phyloP scores from a whole-genome alignment of 1,140 invertebrate species.

The Drosophila paulistorum region DNA sequence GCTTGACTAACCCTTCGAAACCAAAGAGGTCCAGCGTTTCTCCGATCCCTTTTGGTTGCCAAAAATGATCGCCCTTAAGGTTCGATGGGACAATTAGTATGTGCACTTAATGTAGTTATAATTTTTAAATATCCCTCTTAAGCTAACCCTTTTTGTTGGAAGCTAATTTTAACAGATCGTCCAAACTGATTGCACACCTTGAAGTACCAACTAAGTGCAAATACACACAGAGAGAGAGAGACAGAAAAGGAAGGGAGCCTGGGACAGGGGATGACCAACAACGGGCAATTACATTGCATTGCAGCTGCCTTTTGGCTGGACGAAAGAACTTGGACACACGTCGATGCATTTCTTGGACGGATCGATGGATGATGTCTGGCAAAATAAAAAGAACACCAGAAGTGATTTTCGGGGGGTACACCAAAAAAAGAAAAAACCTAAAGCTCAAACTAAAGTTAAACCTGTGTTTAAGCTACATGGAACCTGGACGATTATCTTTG shows the following conservation, averaged over 20 bases:
- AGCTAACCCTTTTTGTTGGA: slow-evolving; percentile 24
- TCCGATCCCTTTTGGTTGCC: slow-evolving; percentile 10
- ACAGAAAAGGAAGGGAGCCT: not conserved
- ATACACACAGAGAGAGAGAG: slow-evolving; percentile 33
- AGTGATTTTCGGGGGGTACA: slow-evolving; percentile 64
- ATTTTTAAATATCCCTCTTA: slow-evolving; percentile 34
- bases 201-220: slow-evolving; percentile 37
- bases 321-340: slow-evolving; percentile 2
- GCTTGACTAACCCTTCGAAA: not conserved
- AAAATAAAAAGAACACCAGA: slow-evolving; percentile 58
- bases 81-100: slow-evolving; percentile 41
- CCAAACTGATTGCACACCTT: slow-evolving; percentile 62
- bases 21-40: no score
- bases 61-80: slow-evolving; percentile 43
- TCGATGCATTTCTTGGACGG: not conserved
- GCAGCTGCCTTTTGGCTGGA: slow-evolving; percentile 53
- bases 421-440: slow-evolving; percentile 13
- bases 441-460: slow-evolving; percentile 23
- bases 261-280: not conserved
- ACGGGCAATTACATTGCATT: slow-evolving; percentile 29
- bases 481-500: slow-evolving; percentile 51
- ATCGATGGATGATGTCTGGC: slow-evolving; percentile 18
- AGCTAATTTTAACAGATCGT: slow-evolving; percentile 41
- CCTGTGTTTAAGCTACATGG: slow-evolving; percentile 57
- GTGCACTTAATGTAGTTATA: slow-evolving; percentile 53